Evolutionary conservation across 2,797 vertebrate species (phyloP), one percentile per base, ranked within the genome.

Genomic region (Staurois parvus): DNA sequence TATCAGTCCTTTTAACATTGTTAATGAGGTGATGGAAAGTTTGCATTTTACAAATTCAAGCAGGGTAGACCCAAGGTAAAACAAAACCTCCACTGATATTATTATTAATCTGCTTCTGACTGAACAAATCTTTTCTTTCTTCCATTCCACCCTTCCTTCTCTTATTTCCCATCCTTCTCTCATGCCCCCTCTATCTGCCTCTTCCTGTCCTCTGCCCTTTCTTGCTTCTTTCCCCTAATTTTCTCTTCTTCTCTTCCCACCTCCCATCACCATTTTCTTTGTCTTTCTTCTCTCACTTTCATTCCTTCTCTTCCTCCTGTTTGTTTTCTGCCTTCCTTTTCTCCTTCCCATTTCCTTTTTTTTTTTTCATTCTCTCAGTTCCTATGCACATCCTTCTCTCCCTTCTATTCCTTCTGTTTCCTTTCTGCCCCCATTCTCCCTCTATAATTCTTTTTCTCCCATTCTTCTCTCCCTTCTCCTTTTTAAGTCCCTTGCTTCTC

Each of bases 361-460:
- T 37, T 37, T 1, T 6, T 37, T 8, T 1, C 1, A 8, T 37
- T 37, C 37, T 37, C 37, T 37, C 37, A 9, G 1, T 9, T 37
- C 6, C 37, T n/a, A n/a, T n/a, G n/a, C 19, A 4, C 7, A 67
- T 17, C 21, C 64, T n/a, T 45, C 40, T 48, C 32, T 68, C n/a
- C 12, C 10, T 72, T 17, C 28, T 40, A 5, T 37, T 21, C 1
- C 24, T 26, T 28, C 13, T 21, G 28, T 19, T 24, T 29, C 13
- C 59, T 21, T 4, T 15, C 73, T 19, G 2, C 56, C 7, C 21
- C 8, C n/a, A n/a, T n/a, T n/a, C n/a, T n/a, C n/a, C n/a, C n/a
- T n/a, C n/a, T n/a, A 3, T 7, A 5, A 3, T 3, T 59, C 92
- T 90, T 89, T 59, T 88, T 87, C 88, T 75, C 84, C 17, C 2